A percentile compares a stretch with the other conserved stretches of the same genome.
Conservation (phyloP, 2,888 invertebrate species). For the Caenorhabditis afra region DNA sequence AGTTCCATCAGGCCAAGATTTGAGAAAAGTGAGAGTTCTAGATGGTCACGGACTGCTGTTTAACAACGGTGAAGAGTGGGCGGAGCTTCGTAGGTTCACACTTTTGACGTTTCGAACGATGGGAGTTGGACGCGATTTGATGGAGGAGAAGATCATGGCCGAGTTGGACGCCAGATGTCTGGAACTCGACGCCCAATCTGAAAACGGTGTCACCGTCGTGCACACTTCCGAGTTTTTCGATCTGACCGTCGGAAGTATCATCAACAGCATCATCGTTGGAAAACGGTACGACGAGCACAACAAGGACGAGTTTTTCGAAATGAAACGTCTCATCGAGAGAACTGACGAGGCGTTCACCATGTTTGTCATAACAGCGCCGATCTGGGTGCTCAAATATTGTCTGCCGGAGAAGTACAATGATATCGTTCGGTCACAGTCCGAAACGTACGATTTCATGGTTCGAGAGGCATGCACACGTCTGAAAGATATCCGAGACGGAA, state of each 20-base stretch:
- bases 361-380: conserved; percentile 25
- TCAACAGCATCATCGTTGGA: conserved; percentile 39
- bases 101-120: conserved; percentile 54
- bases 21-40: too few relatives aligned
- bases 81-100: conserved; percentile 54
- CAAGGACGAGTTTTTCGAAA: conserved; percentile 26
- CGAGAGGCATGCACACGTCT: conserved; percentile 17
- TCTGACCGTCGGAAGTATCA: conserved; percentile 49
- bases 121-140: conserved; percentile 58
- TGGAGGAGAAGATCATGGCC: conserved; percentile 56
- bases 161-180: conserved; percentile 46
- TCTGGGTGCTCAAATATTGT: conserved; percentile 25
- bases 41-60: conserved; percentile 40
- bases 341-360: conserved; percentile 17
- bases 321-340: conserved; percentile 9
- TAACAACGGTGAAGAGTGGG: conserved; percentile 50
- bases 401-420: conserved; percentile 10
- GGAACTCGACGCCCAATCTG: conserved; percentile 24
- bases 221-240: conserved; percentile 47
- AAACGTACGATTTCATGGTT: conserved; percentile 10
- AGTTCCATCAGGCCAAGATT: too few relatives aligned
- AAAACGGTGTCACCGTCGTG: conserved; percentile 25
- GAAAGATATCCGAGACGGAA: conserved; percentile 14
- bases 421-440: background rate
- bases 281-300: conserved; percentile 33